These are phyloP conservation scores for Centroberyx gerrardi DNA, from an alignment of 2,797 vertebrate genomes.

Conservation along the genomic window DNA sequence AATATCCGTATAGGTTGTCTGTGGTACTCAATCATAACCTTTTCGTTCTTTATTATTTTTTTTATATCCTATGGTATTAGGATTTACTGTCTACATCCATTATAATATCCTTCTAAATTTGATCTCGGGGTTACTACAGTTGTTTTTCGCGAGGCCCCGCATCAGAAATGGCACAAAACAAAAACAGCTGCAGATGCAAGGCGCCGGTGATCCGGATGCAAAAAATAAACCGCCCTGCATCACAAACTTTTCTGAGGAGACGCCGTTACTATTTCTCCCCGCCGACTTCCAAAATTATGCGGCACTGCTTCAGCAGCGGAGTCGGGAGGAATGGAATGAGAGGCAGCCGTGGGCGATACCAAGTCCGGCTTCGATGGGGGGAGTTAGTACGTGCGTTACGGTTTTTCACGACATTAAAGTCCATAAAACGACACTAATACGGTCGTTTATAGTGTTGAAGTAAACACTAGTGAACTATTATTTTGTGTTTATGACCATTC, in stretches of 20 bases:
- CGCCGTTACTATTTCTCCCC: conserved; percentile 53
- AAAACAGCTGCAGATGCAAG: conserved; percentile 14
- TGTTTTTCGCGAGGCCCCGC: not conserved
- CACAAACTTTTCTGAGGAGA: conserved; percentile 42
- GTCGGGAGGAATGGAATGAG: conserved; percentile 81
- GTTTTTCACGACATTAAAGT: not conserved
- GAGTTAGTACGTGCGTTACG: rapidly evolving
- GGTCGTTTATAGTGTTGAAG: rapidly evolving
- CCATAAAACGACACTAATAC: not conserved
- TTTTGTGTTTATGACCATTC: rapidly evolving
- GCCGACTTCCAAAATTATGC: conserved; percentile 67
- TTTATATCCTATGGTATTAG: too few species aligned
- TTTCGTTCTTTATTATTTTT: too few species aligned
- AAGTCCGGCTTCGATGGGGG: conserved; percentile 49
- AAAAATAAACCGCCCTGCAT: conserved; percentile 56
- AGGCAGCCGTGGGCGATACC: conserved; percentile 84
- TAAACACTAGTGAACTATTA: rapidly evolving
- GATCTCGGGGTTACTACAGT: conserved; percentile 7
- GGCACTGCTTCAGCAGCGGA: conserved; percentile 49
- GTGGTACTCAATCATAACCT: too few species aligned
- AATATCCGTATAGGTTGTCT: too few species aligned
- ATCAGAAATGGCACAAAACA: conserved; percentile 13
- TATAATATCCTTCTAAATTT: conserved; percentile 10
- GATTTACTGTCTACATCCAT: too few species aligned
- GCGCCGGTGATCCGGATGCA: conserved; percentile 4